phyloP scores from a whole-genome alignment of 2,797 vertebrate species.

The Pangasius krempfi region DNA sequence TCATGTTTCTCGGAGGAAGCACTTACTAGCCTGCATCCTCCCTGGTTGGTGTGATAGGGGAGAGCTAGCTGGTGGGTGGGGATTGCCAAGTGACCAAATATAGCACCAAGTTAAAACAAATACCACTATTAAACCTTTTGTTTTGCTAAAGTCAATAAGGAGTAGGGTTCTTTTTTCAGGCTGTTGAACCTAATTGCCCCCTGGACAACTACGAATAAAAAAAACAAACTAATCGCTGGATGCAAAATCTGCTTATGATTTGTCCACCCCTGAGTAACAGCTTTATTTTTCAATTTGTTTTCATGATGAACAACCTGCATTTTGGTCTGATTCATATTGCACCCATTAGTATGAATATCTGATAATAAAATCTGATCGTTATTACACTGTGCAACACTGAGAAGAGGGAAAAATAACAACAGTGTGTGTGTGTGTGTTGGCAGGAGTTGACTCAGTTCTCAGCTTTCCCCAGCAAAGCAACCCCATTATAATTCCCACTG shows the following conservation, averaged over 20 bases:
- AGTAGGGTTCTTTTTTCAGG: background rate
- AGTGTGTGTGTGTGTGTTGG: conserved; percentile 32
- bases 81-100: background rate
- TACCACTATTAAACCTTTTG: background rate
- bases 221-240: background rate
- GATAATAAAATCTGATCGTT: background rate
- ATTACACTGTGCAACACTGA: background rate
- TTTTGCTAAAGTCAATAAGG: background rate
- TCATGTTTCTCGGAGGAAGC: background rate
- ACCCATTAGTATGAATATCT: background rate
- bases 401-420: conserved; percentile 1
- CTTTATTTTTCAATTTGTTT: background rate
- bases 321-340: background rate
- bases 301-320: background rate
- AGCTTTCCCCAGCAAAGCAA: conserved; percentile 67
- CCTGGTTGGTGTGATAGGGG: background rate
- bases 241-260: background rate
- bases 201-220: background rate
- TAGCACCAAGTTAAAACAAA: background rate
- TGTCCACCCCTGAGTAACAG: background rate
- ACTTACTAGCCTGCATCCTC: background rate
- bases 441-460: conserved; percentile 56
- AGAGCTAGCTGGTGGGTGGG: background rate
- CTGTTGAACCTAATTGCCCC: background rate
- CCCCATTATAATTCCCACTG: conserved; percentile 68